A percentile compares a stretch with the other conserved stretches of the same genome.
Evolutionary conservation across 2,888 invertebrate species (phyloP).

Genomic region (Seira musarum): DNA sequence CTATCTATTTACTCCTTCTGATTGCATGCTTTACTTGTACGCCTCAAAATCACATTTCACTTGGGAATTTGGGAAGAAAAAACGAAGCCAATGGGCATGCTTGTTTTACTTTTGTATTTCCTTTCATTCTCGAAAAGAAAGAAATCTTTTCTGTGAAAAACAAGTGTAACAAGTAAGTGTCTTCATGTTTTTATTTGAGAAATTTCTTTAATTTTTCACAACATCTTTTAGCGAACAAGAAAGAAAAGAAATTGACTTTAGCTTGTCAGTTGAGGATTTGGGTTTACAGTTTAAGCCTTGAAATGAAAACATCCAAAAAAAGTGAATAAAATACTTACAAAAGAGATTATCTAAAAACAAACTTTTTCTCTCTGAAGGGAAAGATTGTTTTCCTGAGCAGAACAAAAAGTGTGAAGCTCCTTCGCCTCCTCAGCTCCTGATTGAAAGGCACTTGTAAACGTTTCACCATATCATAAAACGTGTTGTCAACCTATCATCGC

Average conservation of each 20-base stretch:
- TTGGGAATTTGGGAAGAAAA: too few species aligned
- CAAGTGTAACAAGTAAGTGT: too few species aligned
- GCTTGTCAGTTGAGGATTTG: background rate
- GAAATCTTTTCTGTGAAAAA: too few species aligned
- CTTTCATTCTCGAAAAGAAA: too few species aligned
- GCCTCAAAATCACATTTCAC: too few species aligned
- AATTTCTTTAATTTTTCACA: too few species aligned
- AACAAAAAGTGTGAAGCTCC: background rate
- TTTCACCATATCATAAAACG: background rate
- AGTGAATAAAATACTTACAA: conserved; percentile 9
- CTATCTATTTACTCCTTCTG: too few species aligned
- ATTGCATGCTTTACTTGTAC: too few species aligned
- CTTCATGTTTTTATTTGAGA: too few species aligned
- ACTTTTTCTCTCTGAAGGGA: background rate
- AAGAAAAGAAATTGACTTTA: background rate
- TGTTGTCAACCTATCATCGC: conserved; percentile 9
- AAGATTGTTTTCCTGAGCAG: background rate
- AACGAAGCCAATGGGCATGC: too few species aligned
- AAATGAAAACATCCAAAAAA: background rate
- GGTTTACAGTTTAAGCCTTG: background rate
- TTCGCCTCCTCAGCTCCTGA: background rate
- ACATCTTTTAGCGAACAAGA: background rate
- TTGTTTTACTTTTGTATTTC: too few species aligned
- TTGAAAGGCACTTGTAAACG: conserved; percentile 6
- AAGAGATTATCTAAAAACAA: background rate